Evolutionary conservation across 2,888 invertebrate species (phyloP).

Genomic region (Caenorhabditis sinica): DNA sequence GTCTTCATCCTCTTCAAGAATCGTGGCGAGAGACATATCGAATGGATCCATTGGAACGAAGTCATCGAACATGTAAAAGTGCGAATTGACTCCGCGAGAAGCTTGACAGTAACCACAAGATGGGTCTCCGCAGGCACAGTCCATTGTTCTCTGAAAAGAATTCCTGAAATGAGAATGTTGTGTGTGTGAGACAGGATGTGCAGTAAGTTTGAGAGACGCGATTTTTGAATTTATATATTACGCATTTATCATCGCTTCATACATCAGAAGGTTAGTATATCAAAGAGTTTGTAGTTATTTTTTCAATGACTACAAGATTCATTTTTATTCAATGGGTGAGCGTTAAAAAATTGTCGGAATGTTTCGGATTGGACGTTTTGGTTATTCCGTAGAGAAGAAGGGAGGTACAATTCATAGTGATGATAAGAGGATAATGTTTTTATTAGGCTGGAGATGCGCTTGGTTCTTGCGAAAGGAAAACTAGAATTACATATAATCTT

Average conservation of each 20-base stretch:
- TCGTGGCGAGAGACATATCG: background rate
- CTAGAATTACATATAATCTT: too few relatives aligned
- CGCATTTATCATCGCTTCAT: constrained; percentile 2
- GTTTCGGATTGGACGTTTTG: too few relatives aligned
- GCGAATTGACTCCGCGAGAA: background rate
- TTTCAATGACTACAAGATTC: background rate
- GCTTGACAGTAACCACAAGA: constrained; percentile 54
- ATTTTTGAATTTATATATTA: background rate
- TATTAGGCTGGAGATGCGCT: too few relatives aligned
- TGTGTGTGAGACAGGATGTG: background rate
- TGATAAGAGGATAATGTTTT: too few relatives aligned
- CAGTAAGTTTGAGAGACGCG: background rate
- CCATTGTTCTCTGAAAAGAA: constrained; percentile 17
- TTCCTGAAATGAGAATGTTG: too few relatives aligned
- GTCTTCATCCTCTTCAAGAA: constrained; percentile 16
- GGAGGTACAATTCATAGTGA: too few relatives aligned
- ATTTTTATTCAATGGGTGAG: background rate
- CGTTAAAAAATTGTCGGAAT: background rate
- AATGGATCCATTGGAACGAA: constrained; percentile 27
- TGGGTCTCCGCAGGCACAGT: constrained; percentile 48
- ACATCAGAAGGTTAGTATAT: background rate
- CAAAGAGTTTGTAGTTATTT: background rate
- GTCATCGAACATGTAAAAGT: constrained; percentile 8
- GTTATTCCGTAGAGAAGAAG: too few relatives aligned
- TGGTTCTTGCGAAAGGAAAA: too few relatives aligned